phyloP scores from a whole-genome alignment of 2,888 invertebrate species.

The Eupithecia centaureata region DNA sequence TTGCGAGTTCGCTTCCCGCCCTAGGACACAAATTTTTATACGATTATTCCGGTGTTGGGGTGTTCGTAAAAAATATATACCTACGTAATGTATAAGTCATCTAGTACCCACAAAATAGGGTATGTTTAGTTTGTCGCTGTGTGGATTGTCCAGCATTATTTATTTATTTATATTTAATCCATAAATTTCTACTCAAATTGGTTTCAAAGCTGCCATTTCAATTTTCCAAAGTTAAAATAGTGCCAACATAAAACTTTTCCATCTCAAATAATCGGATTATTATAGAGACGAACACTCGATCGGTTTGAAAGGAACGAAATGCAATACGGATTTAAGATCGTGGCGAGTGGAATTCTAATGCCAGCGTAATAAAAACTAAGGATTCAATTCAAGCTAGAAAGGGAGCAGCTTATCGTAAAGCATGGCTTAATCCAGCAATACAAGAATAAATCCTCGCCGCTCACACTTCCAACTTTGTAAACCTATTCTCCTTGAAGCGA shows the following conservation, averaged over 20 bases:
- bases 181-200: neutral
- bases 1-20: no score
- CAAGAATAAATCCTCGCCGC: conserved; percentile 54
- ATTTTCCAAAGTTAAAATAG: neutral
- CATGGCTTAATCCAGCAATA: conserved; percentile 60
- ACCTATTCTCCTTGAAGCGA: conserved; percentile 47
- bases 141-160: no score
- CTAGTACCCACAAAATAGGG: no score
- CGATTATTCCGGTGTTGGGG: no score
- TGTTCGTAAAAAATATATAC: no score
- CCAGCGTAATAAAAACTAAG: conserved; percentile 60
- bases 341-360: conserved; percentile 49
- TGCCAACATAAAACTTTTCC: neutral
- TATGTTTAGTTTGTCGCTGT: no score
- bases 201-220: neutral
- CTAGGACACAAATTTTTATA: no score
- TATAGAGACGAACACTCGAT: conserved; percentile 34
- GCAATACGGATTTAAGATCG: conserved; percentile 38
- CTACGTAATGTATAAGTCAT: no score
- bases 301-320: conserved; percentile 37
- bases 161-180: neutral
- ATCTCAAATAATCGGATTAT: conserved; percentile 34
- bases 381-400: conserved; percentile 57
- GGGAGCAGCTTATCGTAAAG: conserved; percentile 55
- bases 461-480: conserved; percentile 53